These are phyloP conservation scores for Poecilia picta DNA, from an alignment of 2,797 vertebrate species.

Conservation along the genomic window DNA sequence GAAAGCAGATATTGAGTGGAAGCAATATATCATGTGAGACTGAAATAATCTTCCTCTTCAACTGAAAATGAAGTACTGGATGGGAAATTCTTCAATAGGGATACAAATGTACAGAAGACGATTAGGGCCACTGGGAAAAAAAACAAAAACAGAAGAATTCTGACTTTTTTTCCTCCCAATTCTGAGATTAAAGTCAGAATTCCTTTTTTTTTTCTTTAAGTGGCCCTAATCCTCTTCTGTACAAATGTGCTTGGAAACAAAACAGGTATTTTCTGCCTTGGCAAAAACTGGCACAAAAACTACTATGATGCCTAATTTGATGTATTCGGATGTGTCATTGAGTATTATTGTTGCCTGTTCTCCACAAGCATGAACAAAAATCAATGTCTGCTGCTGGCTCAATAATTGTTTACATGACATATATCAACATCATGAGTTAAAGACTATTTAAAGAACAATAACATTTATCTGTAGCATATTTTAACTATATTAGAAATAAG, in stretches of 20 bases:
- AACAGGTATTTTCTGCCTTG: background rate
- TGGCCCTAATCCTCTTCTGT: background rate
- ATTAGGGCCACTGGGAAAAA: too few relatives aligned
- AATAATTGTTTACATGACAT: constrained; percentile 3
- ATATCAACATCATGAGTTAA: background rate
- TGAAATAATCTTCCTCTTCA: background rate
- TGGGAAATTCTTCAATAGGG: background rate
- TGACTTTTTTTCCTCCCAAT: too few relatives aligned
- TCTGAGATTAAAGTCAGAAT: too few relatives aligned
- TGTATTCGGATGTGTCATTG: background rate
- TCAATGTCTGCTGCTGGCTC: constrained; percentile 1
- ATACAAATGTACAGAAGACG: background rate
- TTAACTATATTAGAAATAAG: background rate
- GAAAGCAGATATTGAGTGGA: background rate
- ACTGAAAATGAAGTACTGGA: background rate
- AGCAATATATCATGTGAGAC: background rate
- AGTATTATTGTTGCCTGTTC: background rate
- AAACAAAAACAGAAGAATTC: too few relatives aligned
- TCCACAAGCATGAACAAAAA: background rate
- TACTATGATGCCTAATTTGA: background rate
- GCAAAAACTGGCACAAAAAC: constrained; percentile 4
- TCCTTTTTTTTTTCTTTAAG: too few relatives aligned
- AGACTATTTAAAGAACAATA: background rate
- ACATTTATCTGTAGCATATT: background rate
- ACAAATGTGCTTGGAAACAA: background rate